Conservation (phyloP, 2,888 invertebrate species). For the Ptychoptera contaminata region DNA sequence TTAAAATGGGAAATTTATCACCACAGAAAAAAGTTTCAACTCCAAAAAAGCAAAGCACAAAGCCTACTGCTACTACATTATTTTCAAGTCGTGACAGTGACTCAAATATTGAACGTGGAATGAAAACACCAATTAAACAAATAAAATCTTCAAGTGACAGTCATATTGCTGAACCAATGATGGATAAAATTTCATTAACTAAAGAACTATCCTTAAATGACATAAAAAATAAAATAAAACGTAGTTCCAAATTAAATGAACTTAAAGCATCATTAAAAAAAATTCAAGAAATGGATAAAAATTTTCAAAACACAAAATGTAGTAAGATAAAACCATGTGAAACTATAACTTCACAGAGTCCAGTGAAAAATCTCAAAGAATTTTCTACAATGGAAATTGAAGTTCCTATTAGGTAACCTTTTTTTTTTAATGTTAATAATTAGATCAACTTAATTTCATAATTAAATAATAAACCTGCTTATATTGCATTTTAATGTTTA, state of each 20-base stretch:
- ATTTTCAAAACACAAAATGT: constrained; percentile 25
- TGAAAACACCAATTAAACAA: constrained; percentile 19
- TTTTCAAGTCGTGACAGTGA: constrained; percentile 16
- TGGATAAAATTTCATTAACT: constrained; percentile 32
- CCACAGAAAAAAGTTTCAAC: constrained; percentile 21
- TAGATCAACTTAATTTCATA: no score
- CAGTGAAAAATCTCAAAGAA: constrained; percentile 34
- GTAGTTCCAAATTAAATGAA: constrained; percentile 53
- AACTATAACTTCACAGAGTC: constrained; percentile 7
- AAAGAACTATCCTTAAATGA: constrained; percentile 52
- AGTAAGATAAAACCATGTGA: constrained; percentile 21
- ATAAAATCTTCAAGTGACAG: constrained; percentile 8
- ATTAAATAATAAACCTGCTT: no score
- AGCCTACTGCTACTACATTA: constrained; percentile 11
- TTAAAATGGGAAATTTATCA: constrained; percentile 26
- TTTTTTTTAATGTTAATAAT: no score
- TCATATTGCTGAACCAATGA: constrained; percentile 10
- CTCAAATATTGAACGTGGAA: constrained; percentile 20
- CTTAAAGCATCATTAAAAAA: constrained; percentile 49
- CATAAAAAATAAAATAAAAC: constrained; percentile 47
- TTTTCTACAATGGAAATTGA: constrained; percentile 64
- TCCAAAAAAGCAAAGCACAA: constrained; percentile 4
- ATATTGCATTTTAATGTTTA: no score
- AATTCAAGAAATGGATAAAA: constrained; percentile 46
- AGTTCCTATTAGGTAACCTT: constrained; percentile 49